A percentile compares a stretch with the other conserved stretches of the same genome.
phyloP scores from a whole-genome alignment of 1,140 invertebrate genomes.

The Leptonema lineaticorne region DNA sequence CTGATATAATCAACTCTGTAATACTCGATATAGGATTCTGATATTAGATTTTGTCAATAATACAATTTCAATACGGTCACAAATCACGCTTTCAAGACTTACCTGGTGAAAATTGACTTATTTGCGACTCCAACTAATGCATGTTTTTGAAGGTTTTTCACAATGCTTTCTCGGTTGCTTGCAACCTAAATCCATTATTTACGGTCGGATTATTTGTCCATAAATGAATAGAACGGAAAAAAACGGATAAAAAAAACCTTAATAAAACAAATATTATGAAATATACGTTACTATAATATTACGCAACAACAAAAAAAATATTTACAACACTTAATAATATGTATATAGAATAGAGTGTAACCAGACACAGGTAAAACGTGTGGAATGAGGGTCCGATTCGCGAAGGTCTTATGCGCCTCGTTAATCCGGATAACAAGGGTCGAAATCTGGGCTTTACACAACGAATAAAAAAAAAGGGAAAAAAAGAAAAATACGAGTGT shows the following conservation, averaged over 20 bases:
- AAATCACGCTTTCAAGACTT: neutral
- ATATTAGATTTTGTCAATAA: neutral
- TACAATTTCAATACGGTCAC: neutral
- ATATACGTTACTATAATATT: too few relatives aligned
- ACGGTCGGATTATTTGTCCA: neutral
- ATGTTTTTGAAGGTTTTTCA: neutral
- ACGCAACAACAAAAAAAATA: neutral
- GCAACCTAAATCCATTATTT: neutral
- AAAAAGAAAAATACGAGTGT: too few relatives aligned
- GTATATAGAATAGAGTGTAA: neutral
- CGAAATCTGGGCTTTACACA: constrained; percentile 4
- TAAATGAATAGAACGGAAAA: neutral
- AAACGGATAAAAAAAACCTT: too few relatives aligned
- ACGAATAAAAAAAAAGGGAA: neutral
- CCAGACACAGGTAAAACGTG: neutral
- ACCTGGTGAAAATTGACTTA: neutral
- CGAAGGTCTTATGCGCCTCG: neutral
- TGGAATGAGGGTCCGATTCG: neutral
- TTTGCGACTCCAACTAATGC: constrained; percentile 4
- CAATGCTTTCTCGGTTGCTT: neutral
- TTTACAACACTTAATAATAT: neutral
- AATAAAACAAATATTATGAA: neutral
- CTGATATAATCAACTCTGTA: too few relatives aligned
- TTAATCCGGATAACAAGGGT: constrained; percentile 24
- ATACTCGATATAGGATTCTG: too few relatives aligned